Conservation (phyloP, 2,888 invertebrate genomes). For the Tetragnatha montana region DNA sequence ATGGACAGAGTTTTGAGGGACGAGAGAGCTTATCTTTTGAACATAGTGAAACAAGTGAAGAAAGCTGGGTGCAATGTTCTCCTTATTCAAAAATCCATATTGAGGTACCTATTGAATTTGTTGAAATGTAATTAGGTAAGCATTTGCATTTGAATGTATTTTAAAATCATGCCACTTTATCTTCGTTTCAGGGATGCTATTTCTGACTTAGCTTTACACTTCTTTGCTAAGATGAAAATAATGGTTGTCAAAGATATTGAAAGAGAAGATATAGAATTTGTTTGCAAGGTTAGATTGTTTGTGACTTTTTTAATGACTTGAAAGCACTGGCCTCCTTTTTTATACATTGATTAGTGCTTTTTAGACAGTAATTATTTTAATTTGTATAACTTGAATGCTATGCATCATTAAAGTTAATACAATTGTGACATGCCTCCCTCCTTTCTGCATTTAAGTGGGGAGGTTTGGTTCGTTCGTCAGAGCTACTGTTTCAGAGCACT, state of each 20-base stretch:
- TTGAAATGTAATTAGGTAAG: constrained; percentile 9
- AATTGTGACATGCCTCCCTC: too few relatives aligned
- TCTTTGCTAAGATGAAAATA: constrained; percentile 98
- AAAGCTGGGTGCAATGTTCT: constrained; percentile 98
- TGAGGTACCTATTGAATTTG: constrained; percentile 79
- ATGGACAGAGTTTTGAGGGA: constrained; percentile 99
- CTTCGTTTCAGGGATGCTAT: constrained; percentile 89
- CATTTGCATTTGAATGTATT: not conserved
- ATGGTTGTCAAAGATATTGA: constrained; percentile 99
- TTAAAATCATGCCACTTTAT: not conserved
- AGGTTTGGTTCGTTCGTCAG: too few relatives aligned
- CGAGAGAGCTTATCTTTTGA: constrained; percentile 96
- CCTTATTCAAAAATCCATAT: constrained; percentile 89
- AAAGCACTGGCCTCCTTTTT: not conserved
- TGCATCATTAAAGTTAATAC: too few relatives aligned
- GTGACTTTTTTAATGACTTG: not conserved
- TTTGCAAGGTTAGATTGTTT: constrained; percentile 84
- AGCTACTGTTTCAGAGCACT: not conserved
- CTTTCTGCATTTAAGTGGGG: too few relatives aligned
- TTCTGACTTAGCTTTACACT: constrained; percentile 97
- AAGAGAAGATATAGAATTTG: constrained; percentile 97
- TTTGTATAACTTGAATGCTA: too few relatives aligned
- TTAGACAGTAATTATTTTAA: not conserved
- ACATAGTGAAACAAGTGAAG: constrained; percentile 99
- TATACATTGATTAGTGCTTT: not conserved